These are phyloP conservation scores for Hemiscyllium ocellatum DNA, from an alignment of 2,113 vertebrate genomes.

Conservation along the genomic window DNA sequence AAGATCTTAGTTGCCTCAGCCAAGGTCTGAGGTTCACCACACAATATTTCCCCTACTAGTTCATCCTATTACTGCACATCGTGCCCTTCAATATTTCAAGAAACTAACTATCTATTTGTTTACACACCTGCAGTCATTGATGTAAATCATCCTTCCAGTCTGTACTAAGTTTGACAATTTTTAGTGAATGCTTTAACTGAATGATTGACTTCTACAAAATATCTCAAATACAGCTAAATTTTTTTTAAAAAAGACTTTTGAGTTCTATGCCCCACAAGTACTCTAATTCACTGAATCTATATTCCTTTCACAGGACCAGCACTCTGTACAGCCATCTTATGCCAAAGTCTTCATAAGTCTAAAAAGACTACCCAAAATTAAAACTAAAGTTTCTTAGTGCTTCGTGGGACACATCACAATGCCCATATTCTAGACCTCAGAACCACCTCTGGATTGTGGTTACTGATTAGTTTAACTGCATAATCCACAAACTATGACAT, in stretches of 20 bases:
- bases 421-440: neutral
- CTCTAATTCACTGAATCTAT: too few relatives aligned
- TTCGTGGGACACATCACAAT: neutral
- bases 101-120: neutral
- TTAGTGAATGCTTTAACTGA: neutral
- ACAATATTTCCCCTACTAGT: neutral
- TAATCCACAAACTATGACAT: neutral
- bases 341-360: too few relatives aligned
- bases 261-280: too few relatives aligned
- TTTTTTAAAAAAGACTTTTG: too few relatives aligned
- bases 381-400: too few relatives aligned
- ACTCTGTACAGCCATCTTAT: too few relatives aligned
- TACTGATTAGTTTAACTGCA: neutral
- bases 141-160: neutral
- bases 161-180: neutral
- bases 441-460: neutral
- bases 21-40: neutral
- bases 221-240: neutral
- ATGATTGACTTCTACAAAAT: neutral
- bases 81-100: neutral
- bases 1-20: neutral
- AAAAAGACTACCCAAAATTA: too few relatives aligned
- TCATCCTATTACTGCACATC: neutral
- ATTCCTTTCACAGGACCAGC: too few relatives aligned
- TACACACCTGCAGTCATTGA: neutral